Evolutionary conservation across 2,888 invertebrate genomes (phyloP).

Genomic region (Eudasyphora cyanicolor): DNA sequence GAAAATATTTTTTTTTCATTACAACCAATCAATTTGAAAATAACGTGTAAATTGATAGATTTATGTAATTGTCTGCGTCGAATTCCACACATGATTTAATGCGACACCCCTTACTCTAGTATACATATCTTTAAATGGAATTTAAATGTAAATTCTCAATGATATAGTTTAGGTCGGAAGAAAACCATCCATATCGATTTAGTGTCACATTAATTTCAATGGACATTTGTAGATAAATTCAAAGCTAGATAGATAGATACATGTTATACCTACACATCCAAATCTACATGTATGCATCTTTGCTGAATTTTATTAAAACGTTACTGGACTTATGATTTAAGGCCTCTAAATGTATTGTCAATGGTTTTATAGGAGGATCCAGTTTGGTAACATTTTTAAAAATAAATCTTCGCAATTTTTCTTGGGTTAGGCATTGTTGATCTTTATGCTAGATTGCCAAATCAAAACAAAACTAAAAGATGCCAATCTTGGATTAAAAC

Average conservation of each 20-base stretch:
- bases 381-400: neutral
- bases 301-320: neutral
- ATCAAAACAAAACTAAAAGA: too few species aligned
- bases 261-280: neutral
- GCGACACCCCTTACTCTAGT: neutral
- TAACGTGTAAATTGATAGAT: conserved; percentile 4
- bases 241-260: neutral
- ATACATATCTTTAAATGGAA: too few species aligned
- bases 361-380: neutral
- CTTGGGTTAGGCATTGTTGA: too few species aligned
- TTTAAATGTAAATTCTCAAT: neutral
- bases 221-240: neutral
- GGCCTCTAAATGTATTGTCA: neutral
- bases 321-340: neutral
- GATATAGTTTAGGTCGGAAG: conserved; percentile 1
- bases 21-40: neutral
- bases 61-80: neutral
- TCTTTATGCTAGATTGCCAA: too few species aligned
- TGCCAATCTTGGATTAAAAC: too few species aligned
- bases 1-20: too few species aligned
- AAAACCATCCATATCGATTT: neutral
- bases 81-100: neutral
- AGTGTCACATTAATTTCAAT: neutral
- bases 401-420: too few species aligned
- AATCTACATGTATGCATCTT: neutral